phyloP scores from a whole-genome alignment of 2,797 vertebrate species.

The Bryconaethiops microstoma region DNA sequence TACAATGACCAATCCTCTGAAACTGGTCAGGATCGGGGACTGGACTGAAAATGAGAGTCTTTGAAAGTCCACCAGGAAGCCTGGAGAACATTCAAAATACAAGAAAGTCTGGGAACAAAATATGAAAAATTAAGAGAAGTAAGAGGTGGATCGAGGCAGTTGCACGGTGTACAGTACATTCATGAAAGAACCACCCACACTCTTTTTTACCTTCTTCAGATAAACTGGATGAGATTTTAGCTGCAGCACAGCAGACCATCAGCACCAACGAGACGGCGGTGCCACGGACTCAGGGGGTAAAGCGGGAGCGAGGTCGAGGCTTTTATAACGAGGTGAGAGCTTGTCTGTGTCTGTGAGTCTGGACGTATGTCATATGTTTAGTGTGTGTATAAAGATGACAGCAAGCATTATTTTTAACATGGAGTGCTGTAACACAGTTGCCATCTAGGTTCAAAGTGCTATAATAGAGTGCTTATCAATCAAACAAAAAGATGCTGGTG shows the following conservation, averaged over 20 bases:
- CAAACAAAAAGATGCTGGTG: background rate
- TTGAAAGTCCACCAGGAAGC: too few relatives aligned
- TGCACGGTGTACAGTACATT: too few relatives aligned
- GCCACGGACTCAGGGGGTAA: constrained; percentile 81
- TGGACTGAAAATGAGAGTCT: too few relatives aligned
- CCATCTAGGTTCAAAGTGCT: background rate
- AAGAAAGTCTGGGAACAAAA: too few relatives aligned
- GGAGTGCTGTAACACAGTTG: background rate
- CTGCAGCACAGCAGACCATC: constrained; percentile 94
- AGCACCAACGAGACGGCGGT: constrained; percentile 86
- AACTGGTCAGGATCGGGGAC: too few relatives aligned
- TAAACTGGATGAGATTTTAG: constrained; percentile 94
- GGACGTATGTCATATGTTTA: background rate
- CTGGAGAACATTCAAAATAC: too few relatives aligned
- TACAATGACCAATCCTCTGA: too few relatives aligned
- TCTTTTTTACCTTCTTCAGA: too few relatives aligned
- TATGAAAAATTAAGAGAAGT: too few relatives aligned
- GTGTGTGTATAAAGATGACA: background rate
- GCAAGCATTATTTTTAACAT: background rate
- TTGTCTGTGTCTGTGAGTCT: constrained; percentile 1
- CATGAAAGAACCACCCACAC: too few relatives aligned
- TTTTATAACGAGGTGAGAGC: constrained; percentile 79
- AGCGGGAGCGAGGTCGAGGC: constrained; percentile 70
- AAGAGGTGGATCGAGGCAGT: too few relatives aligned
- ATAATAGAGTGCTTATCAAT: background rate